Percentiles rank a stretch among this genome's conserved stretches.
phyloP scores from a whole-genome alignment of 2,113 vertebrate genomes.

The Setophaga kirtlandii region DNA sequence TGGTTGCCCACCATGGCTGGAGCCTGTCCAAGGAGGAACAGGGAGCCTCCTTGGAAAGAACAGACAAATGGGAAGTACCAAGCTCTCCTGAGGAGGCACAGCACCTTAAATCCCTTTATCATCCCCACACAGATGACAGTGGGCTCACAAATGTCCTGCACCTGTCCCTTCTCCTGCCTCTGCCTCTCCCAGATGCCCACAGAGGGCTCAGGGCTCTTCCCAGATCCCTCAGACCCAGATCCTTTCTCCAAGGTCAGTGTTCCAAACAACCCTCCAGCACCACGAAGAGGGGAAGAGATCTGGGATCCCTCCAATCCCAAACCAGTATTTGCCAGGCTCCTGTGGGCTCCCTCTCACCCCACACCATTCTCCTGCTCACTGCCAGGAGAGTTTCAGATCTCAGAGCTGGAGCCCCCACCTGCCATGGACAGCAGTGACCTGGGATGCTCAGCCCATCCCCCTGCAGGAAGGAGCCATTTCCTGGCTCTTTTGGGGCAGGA shows the following conservation, averaged over 20 bases:
- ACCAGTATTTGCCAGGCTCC: not conserved
- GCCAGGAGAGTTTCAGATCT: not conserved
- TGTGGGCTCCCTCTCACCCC: not conserved
- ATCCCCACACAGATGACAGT: fast-evolving
- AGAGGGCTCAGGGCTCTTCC: not conserved
- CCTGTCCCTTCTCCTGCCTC: not conserved
- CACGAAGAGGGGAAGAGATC: not conserved
- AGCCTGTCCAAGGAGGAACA: not conserved
- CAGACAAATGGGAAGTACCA: not conserved
- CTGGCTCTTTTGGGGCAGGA: not conserved
- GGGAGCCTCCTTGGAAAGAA: not conserved
- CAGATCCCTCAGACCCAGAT: not conserved
- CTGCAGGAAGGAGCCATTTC: not conserved
- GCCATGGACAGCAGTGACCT: not conserved
- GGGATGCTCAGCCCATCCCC: not conserved
- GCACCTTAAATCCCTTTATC: not conserved
- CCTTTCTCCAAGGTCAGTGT: not conserved
- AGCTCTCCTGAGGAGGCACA: not conserved
- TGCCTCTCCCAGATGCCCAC: not conserved
- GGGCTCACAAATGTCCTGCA: not conserved
- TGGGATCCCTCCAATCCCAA: not conserved
- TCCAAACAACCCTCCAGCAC: not conserved
- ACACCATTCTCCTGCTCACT: not conserved
- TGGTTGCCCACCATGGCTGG: not conserved
- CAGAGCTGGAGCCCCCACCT: not conserved